Conservation (phyloP, 1,140 invertebrate species). For the Pseudomyrmex dendroicus region DNA sequence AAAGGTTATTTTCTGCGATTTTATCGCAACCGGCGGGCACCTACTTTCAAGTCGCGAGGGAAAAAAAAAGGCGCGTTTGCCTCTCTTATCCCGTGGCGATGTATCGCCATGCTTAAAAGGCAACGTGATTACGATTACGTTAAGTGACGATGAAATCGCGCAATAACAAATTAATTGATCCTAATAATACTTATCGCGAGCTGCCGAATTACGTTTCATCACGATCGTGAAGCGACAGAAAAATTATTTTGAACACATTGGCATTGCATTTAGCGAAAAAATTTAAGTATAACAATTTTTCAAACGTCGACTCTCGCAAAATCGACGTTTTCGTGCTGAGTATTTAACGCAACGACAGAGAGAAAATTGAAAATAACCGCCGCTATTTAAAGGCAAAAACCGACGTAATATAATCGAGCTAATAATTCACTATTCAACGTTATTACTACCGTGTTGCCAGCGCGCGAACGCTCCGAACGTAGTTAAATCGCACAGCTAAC, state of each 20-base stretch:
- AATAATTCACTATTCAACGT: constrained; percentile 33
- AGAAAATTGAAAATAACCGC: constrained; percentile 23
- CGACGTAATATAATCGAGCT: background rate
- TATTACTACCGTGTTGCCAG: background rate
- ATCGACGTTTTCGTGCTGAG: constrained; percentile 1
- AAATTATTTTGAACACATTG: constrained; percentile 1
- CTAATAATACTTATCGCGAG: background rate
- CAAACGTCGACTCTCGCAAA: background rate
- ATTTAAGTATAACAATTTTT: too few relatives aligned
- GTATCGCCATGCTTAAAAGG: background rate
- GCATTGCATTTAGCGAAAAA: too few relatives aligned
- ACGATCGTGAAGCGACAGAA: background rate
- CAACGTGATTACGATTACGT: constrained; percentile 18
- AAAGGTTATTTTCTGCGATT: constrained; percentile 65
- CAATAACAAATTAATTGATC: constrained; percentile 28
- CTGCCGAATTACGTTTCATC: constrained; percentile 23
- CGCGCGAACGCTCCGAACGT: background rate
- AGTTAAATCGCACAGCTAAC: constrained; percentile 24
- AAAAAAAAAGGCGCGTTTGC: constrained; percentile 29
- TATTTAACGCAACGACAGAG: background rate
- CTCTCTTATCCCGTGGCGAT: background rate
- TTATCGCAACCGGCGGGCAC: constrained; percentile 38
- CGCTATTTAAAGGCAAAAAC: background rate
- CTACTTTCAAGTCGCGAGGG: constrained; percentile 48
- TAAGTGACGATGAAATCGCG: constrained; percentile 11